These are phyloP conservation scores for Tringa solitaria DNA, from an alignment of 2,113 vertebrate genomes.

Conservation along the genomic window DNA sequence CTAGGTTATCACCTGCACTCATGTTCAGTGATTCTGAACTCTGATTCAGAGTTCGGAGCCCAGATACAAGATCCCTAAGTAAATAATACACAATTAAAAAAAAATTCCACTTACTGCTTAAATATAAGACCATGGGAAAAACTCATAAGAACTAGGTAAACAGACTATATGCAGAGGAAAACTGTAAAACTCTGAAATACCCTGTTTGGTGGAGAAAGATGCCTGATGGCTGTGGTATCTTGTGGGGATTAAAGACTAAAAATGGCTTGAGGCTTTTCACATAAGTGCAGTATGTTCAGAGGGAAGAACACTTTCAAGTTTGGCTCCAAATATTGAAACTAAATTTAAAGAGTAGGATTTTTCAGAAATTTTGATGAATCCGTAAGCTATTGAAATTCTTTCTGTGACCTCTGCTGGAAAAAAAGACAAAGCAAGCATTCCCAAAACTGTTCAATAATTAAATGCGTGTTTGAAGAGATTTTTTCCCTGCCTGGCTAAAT, in stretches of 20 bases:
- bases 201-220: neutral
- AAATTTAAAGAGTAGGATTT: conserved; percentile 26
- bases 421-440: neutral
- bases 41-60: neutral
- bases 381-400: neutral
- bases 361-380: conserved; percentile 30
- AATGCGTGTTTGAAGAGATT: neutral
- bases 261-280: conserved; percentile 64
- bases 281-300: conserved; percentile 32
- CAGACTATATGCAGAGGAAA: neutral
- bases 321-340: conserved; percentile 49
- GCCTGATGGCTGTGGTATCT: conserved; percentile 56
- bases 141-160: neutral
- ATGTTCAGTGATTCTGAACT: neutral
- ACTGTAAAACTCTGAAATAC: conserved; percentile 10
- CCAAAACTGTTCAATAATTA: conserved; percentile 22
- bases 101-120: neutral
- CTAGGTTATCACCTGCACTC: neutral
- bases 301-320: conserved; percentile 49
- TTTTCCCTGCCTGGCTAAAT: neutral
- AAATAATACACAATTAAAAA: neutral
- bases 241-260: conserved; percentile 66
- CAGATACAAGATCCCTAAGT: neutral
- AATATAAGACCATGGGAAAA: neutral
- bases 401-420: neutral